phyloP scores from a whole-genome alignment of 2,113 vertebrate species.

The Manacus vitellinus region DNA sequence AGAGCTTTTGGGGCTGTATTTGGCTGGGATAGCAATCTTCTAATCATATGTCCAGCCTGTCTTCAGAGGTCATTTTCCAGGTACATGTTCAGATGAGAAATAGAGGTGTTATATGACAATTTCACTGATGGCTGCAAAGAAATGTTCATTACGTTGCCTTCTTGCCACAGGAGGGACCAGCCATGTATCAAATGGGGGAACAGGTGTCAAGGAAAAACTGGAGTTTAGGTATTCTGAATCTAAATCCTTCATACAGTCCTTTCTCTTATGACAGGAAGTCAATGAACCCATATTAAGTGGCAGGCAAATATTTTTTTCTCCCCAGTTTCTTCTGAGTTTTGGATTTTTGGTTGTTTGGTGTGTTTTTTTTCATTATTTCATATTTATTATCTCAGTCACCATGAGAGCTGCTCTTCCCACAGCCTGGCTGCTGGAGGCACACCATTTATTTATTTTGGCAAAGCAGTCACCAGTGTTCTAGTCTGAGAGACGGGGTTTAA shows the following conservation, averaged over 20 bases:
- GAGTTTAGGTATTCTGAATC: not conserved
- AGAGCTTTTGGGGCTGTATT: constrained; percentile 2
- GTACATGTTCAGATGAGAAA: not conserved
- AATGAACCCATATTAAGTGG: not conserved
- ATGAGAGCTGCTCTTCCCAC: not conserved
- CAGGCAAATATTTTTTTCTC: fast-evolving
- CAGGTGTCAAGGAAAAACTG: not conserved
- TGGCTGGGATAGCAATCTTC: constrained; percentile 27
- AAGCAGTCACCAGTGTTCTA: not conserved
- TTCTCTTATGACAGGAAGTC: not conserved
- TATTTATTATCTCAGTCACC: not conserved
- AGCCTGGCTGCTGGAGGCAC: not conserved
- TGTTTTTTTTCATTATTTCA: not conserved
- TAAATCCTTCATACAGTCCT: not conserved
- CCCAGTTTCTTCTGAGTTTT: not conserved
- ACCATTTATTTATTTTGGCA: not conserved
- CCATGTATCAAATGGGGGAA: not conserved
- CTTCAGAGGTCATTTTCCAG: constrained; percentile 39
- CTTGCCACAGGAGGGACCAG: not conserved
- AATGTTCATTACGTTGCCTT: not conserved
- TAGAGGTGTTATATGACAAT: not conserved
- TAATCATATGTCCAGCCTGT: constrained; percentile 19
- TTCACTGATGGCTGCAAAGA: constrained; percentile 12
- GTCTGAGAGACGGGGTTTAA: not conserved
- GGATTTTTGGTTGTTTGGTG: not conserved